phyloP scores from a whole-genome alignment of 2,113 vertebrate species.

The Dromaius novaehollandiae region DNA sequence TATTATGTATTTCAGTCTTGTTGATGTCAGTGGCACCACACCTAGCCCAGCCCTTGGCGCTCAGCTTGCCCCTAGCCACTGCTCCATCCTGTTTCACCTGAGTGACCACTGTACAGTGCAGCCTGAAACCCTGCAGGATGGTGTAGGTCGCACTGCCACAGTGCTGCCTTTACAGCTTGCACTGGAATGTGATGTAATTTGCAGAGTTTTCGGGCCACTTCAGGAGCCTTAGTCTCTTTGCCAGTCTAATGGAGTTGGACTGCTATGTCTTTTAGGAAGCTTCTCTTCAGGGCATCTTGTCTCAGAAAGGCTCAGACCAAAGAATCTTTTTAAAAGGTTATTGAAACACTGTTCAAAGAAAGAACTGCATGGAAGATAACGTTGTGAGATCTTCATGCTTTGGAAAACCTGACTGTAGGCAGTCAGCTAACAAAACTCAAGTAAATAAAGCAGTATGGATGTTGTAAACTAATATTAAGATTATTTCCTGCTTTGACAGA shows the following conservation, averaged over 20 bases:
- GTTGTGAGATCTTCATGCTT: neutral
- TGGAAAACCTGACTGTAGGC: neutral
- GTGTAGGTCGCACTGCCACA: neutral
- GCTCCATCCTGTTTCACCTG: neutral
- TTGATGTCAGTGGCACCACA: neutral
- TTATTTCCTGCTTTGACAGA: neutral
- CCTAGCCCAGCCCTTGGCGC: rapidly evolving
- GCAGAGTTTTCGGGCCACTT: rapidly evolving
- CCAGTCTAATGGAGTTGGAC: neutral
- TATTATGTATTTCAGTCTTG: no score
- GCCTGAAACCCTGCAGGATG: neutral
- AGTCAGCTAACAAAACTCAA: neutral
- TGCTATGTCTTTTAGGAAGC: neutral
- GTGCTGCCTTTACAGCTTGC: neutral
- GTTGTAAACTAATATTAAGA: neutral
- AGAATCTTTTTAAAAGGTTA: neutral
- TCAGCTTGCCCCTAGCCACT: neutral
- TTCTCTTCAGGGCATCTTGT: neutral
- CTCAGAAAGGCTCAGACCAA: neutral
- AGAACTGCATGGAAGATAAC: neutral
- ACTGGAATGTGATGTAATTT: neutral
- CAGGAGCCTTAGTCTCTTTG: neutral
- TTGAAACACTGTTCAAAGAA: neutral
- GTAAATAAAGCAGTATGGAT: neutral
- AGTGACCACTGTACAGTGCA: neutral